Base-by-base conservation (phyloP, 1,140 invertebrate species). In the Venturia canescens region DNA sequence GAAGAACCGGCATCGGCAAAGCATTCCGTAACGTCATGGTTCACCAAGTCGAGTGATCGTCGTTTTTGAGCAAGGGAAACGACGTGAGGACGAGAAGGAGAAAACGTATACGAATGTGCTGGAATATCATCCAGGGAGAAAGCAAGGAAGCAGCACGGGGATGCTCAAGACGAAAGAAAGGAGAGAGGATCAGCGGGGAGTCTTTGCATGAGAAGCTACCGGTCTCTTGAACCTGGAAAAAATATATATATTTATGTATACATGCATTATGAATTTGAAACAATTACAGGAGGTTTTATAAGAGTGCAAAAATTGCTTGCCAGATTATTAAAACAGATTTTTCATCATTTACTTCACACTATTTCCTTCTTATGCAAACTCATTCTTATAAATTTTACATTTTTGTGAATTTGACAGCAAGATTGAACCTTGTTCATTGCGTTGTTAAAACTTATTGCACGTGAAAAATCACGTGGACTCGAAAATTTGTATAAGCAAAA, bases 11-110 rank as follows among this genome's bases (percentile, higher is more conserved):
- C 85, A 81, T 74, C 60, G 72, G 69, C 84, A 89, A 90, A 90
- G 88, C 86, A 90, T 90, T 91, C 88, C 88, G 70, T 86, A 83
- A 82, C 82, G 86, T 88, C 88, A 87, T 86, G 72, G 82, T 87
- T 88, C 86, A 84, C 80, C 83, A 80, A 81, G 84, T 72, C 27
- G 31, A 18, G 31, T 85, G 84, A 83, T 85, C 5, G 38, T 66
- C 60, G 21, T 66, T 69, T 84, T 87, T 88, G 27, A 69, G 66
- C 66, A n/a, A 31, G 26, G 29, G 66, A 69, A 69, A 31, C 83
- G 78, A 80, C 67, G 74, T 82, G 78, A 50, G 70, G 74, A 85
- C 66, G 83, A 86, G 83, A 87, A 85, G 84, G 81, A 84, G 86
- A 27, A 11, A 23, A 57, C 29, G 31, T 38, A 53, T 29, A 18